Base-by-base conservation (phyloP, 37 sponge, comb jelly and placozoan species). In the Tethya wilhelma region DNA sequence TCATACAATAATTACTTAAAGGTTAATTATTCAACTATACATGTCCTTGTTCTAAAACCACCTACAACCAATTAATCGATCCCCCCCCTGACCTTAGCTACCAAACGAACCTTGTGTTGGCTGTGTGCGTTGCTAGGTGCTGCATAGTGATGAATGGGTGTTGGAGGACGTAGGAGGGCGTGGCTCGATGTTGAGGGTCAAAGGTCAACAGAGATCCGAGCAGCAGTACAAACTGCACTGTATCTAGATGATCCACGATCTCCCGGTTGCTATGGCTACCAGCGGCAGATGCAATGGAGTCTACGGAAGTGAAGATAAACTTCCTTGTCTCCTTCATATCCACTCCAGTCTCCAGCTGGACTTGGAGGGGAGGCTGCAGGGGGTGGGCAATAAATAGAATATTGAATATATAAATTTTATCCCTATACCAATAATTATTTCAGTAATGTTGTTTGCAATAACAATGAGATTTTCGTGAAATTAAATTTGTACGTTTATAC, bases 91-190 rank as follows among this genome's bases (percentile, higher is more conserved):
- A n/a, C n/a, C n/a, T n/a, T n/a, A n/a, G n/a, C n/a, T n/a, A n/a
- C n/a, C n/a, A n/a, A n/a, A n/a, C n/a, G n/a, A n/a, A 86, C 86
- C 64, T 28, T 23, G 37, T 60, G 37, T 26, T 25, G 57, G 70
- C 38, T 38, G 91, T 79, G 63, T 91, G 87, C 44, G 57, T 45
- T 5, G 84, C 74, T n/a, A 96, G 67, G 37, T 96, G 97, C 46
- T 87, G 82, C 90, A 93, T 90, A 26, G 94, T 96, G 40, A 96
- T 80, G 69, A 96, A 96, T 19, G 95, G 89, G 12, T 80, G 80
- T 17, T 85, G 88, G 25, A 93, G 71, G 31, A 84, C 89, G 33
- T 73, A 66, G 0, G 28, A 29, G 0, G 97, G 97, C 17, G 75
- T 42, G 19, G 46, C 38, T 36, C 97, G 76, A 0, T 53, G 32